Base-by-base conservation (phyloP, 2,113 vertebrate genomes). In the Passer montanus region DNA sequence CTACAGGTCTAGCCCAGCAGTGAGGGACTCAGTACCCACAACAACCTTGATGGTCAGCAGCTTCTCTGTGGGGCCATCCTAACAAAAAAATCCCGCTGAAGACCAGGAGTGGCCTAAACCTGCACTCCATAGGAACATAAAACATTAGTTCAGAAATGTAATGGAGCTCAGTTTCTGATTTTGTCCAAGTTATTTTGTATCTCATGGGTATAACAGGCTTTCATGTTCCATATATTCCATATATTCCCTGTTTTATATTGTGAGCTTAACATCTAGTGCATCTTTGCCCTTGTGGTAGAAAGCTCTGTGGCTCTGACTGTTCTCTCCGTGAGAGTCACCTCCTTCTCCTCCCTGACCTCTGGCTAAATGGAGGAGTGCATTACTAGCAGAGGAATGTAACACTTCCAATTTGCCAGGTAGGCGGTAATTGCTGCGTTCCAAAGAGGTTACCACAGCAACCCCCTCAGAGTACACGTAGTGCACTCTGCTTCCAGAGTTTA, bases 301-400 rank as follows among this genome's bases (percentile, higher is more conserved):
- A 21, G 6, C 31, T 68, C 47, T n/a, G 9, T n/a, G 22, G 15
- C 28, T 89, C 60, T 76, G 94, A 85, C 53, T 87, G 49, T 79
- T 89, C 41, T 11, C 20, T 92, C 18, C 6, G 6, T 70, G 39
- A 35, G 43, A 88, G 64, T 79, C 87, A 86, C 52, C 80, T 87
- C 15, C 58, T 74, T n/a, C 89, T 91, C 96, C 95, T 95, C 95
- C 96, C 94, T 94, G 76, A 86, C 95, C 93, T 75, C 90, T 94
- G 96, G 96, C 92, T 41, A 90, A 97, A 93, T 84, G 92, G 92
- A 84, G 95, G 94, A 92, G 92, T 92, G 90, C 52, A 78, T 95
- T 89, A 68, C 53, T 64, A 75, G 22, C 72, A 43, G 49, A 93
- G 85, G 94, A 96, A 94, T 92, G 94, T 37, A 60, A 77, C 33